phyloP scores from a whole-genome alignment of 2,113 vertebrate genomes.

The Hyaena hyaena region DNA sequence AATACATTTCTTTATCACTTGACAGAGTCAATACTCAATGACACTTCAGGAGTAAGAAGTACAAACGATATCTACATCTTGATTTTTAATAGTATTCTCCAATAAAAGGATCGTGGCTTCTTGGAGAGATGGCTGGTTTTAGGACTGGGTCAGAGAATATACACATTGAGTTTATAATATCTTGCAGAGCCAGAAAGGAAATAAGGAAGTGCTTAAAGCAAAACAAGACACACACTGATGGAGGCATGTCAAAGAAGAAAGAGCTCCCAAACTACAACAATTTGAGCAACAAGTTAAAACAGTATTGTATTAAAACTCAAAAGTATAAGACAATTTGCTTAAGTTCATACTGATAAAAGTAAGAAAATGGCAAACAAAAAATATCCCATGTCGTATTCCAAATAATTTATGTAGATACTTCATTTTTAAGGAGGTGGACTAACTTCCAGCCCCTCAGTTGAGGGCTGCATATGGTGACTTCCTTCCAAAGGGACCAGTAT shows the following conservation, averaged over 20 bases:
- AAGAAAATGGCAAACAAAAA: not conserved
- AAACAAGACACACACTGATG: not conserved
- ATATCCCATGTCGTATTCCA: not conserved
- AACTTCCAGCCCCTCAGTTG: not conserved
- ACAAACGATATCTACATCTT: not conserved
- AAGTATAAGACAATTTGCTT: not conserved
- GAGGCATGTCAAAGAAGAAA: not conserved
- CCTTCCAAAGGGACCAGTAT: not conserved
- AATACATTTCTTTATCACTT: not conserved
- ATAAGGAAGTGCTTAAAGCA: not conserved
- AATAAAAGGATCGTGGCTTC: not conserved
- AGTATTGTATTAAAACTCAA: not conserved
- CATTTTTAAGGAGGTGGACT: not conserved
- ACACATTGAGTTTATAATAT: not conserved
- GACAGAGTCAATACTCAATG: not conserved
- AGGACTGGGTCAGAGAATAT: not conserved
- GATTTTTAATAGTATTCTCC: not conserved
- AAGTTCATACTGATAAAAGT: not conserved
- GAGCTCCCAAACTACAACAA: not conserved
- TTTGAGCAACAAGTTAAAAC: not conserved
- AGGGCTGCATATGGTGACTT: not conserved
- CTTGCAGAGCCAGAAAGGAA: not conserved
- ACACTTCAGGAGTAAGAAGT: not conserved
- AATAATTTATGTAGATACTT: not conserved
- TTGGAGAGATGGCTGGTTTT: not conserved